A percentile compares a stretch with the other conserved stretches of the same genome.
phyloP scores from a whole-genome alignment of 2,888 invertebrate species.

The Leptogaster cylindrica region DNA sequence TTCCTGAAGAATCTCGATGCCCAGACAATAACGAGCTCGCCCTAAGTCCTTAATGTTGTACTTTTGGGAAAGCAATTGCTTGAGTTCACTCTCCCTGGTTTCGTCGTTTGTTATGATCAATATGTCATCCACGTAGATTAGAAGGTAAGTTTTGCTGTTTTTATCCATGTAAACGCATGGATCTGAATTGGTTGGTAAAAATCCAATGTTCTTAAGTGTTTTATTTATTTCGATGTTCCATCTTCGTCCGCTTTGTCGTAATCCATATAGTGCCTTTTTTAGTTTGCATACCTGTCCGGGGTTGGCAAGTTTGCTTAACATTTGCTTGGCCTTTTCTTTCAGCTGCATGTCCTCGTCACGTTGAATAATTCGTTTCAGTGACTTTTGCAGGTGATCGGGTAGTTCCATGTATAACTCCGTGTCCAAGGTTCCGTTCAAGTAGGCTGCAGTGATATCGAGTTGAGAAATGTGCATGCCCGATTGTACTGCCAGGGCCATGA shows the following conservation, averaged over 20 bases:
- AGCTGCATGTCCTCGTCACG: not conserved
- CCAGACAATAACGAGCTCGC: not conserved
- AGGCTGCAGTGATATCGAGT: constrained; percentile 4
- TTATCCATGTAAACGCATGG: constrained; percentile 20
- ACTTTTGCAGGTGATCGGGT: not conserved
- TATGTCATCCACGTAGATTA: not conserved
- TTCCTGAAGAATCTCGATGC: not conserved
- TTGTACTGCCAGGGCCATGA: constrained; percentile 15
- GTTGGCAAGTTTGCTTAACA: not conserved
- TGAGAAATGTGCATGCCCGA: not conserved
- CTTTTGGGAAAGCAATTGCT: not conserved
- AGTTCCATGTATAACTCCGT: constrained; percentile 3
- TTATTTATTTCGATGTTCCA: constrained; percentile 37
- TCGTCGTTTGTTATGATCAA: not conserved
- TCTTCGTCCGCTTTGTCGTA: constrained; percentile 16
- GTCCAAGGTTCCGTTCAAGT: not conserved
- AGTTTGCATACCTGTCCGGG: constrained; percentile 25
- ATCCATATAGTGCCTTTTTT: constrained; percentile 34
- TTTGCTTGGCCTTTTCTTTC: not conserved
- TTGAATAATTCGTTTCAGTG: not conserved
- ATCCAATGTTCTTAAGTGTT: not conserved
- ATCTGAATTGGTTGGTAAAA: constrained; percentile 20
- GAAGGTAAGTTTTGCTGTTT: not conserved
- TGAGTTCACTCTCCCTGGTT: not conserved
- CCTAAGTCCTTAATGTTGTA: not conserved